These are phyloP conservation scores for Notocelia uddmanniana DNA, from an alignment of 2,888 invertebrate genomes.

Conservation along the genomic window DNA sequence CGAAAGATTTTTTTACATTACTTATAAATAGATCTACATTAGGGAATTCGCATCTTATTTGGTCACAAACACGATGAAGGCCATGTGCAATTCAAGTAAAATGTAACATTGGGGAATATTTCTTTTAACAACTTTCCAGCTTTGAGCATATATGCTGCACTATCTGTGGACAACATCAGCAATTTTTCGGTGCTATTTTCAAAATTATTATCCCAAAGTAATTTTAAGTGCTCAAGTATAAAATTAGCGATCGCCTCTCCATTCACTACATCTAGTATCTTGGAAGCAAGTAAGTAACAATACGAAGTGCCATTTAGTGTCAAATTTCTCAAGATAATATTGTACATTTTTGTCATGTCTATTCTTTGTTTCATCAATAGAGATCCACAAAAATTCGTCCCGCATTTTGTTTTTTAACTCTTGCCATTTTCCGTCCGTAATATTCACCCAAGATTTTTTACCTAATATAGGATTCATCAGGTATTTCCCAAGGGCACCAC, in stretches of 20 bases:
- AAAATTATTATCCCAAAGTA: constrained; percentile 5
- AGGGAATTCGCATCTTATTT: constrained; percentile 7
- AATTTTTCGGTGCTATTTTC: constrained; percentile 8
- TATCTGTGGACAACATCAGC: constrained; percentile 3
- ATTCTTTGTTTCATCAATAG: constrained; percentile 6
- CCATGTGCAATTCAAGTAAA: constrained; percentile 7
- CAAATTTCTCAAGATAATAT: constrained; percentile 9
- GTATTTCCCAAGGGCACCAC: constrained; percentile 4
- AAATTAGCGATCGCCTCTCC: constrained; percentile 7
- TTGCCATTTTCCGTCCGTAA: neutral
- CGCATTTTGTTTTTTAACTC: constrained; percentile 4
- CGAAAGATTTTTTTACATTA: neutral
- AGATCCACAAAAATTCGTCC: constrained; percentile 4
- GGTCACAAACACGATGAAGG: constrained; percentile 5
- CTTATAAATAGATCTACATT: constrained; percentile 1
- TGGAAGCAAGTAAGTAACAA: constrained; percentile 3
- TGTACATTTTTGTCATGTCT: constrained; percentile 4
- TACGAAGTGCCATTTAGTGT: constrained; percentile 1
- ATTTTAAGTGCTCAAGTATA: constrained; percentile 1
- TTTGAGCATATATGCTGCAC: constrained; percentile 5
- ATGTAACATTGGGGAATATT: constrained; percentile 1
- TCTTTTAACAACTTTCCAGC: constrained; percentile 8
- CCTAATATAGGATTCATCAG: constrained; percentile 3
- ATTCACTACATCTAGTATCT: neutral
- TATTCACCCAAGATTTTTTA: constrained; percentile 12